A percentile compares a stretch with the other conserved stretches of the same genome.
phyloP scores from a whole-genome alignment of 2,113 vertebrate species.

The Bungarus multicinctus region DNA sequence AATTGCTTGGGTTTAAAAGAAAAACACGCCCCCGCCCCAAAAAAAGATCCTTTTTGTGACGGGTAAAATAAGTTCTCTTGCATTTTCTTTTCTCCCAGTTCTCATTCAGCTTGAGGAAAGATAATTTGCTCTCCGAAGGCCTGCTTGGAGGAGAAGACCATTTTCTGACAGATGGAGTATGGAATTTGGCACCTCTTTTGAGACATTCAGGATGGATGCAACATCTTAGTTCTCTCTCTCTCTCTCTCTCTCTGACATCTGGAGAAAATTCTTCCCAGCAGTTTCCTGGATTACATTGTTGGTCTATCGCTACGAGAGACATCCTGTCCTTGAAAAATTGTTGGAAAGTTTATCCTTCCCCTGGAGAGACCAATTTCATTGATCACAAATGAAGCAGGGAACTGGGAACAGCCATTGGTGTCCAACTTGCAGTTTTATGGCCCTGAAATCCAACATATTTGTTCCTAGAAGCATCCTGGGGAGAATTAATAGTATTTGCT shows the following conservation, averaged over 20 bases:
- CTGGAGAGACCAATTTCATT: not conserved
- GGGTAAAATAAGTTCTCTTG: not conserved
- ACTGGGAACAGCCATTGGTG: not conserved
- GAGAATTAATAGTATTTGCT: not conserved
- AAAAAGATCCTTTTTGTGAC: not conserved
- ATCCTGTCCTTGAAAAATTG: not conserved
- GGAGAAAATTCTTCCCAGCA: not conserved
- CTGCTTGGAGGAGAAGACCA: not conserved
- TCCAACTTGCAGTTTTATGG: not conserved
- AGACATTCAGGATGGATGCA: not conserved
- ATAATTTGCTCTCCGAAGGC: not conserved
- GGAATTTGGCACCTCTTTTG: not conserved
- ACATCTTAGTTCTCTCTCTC: not conserved
- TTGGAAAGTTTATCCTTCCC: not conserved
- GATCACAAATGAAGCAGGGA: not conserved
- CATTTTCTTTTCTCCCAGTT: not conserved
- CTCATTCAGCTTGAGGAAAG: not conserved
- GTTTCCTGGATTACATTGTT: not conserved
- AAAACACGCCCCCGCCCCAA: not conserved
- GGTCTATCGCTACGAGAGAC: not conserved
- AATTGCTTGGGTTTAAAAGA: not conserved
- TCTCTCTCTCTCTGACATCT: not conserved
- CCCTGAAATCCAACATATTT: not conserved
- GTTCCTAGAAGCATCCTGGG: not conserved
- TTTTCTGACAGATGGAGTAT: not conserved